Conservation (phyloP, 2,113 vertebrate species). For the Misgurnus anguillicaudatus region DNA sequence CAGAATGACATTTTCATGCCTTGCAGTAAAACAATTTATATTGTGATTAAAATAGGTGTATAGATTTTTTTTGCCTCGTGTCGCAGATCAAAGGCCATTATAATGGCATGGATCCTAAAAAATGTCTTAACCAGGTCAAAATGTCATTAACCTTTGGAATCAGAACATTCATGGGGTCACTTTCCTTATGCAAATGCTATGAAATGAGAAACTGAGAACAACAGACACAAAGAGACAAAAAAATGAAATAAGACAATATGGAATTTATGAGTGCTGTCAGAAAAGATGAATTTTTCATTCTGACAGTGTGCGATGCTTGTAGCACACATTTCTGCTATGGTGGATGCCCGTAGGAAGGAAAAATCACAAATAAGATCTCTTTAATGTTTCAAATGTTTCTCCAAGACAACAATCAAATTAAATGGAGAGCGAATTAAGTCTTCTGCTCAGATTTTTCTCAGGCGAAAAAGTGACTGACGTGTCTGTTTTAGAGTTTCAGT, state of each 20-base stretch:
- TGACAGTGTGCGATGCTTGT: constrained; percentile 44
- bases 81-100: constrained; percentile 53
- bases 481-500: too few species aligned
- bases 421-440: too few species aligned
- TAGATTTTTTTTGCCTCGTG: constrained; percentile 44
- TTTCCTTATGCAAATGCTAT: constrained; percentile 11
- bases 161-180: neutral
- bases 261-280: constrained; percentile 48
- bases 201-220: constrained; percentile 15
- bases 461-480: too few species aligned
- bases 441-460: too few species aligned
- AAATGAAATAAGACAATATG: constrained; percentile 28
- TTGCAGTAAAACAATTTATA: constrained; percentile 53
- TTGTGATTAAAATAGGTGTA: constrained; percentile 57
- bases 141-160: constrained; percentile 55
- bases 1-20: constrained; percentile 58
- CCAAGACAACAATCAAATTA: too few species aligned
- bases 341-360: neutral
- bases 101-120: constrained; percentile 47
- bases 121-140: constrained; percentile 52
- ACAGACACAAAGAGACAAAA: constrained; percentile 34
- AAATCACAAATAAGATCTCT: too few species aligned
- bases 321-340: constrained; percentile 26
- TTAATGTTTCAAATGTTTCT: too few species aligned
- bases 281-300: constrained; percentile 48